Evolutionary conservation across 2,113 vertebrate species (phyloP).

Genomic region (Ranitomeya variabilis): DNA sequence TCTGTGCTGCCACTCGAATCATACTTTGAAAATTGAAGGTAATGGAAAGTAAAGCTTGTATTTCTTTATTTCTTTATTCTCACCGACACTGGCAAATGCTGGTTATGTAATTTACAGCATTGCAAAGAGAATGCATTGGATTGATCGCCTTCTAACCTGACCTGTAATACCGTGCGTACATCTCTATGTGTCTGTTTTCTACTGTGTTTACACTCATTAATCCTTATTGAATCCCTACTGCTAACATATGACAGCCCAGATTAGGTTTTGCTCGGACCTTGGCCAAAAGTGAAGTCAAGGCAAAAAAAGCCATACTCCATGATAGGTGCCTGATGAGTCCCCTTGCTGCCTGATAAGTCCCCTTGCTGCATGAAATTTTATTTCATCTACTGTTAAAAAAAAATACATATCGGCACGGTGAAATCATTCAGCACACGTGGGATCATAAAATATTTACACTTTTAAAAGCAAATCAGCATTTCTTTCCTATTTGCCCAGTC

Average conservation of each 20-base stretch:
- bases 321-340: not conserved
- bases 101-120: slow-evolving; percentile 8
- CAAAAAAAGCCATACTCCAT: not conserved
- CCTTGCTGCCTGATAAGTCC: not conserved
- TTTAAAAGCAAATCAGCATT: slow-evolving; percentile 32
- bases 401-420: not conserved
- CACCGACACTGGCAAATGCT: not conserved
- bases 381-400: not conserved
- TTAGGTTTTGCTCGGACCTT: not conserved
- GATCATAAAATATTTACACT: slow-evolving; percentile 46
- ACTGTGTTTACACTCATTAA: not conserved
- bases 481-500: slow-evolving; percentile 13
- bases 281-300: not conserved
- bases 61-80: not conserved
- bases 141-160: not conserved
- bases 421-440: slow-evolving; percentile 19
- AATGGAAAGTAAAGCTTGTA: slow-evolving; percentile 2
- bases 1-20: slow-evolving; percentile 8
- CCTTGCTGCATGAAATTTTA: not conserved
- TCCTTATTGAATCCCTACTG: not conserved
- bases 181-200: not conserved
- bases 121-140: not conserved
- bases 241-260: not conserved
- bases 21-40: slow-evolving; percentile 14
- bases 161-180: not conserved